Base-by-base conservation (phyloP, 2,113 vertebrate species). In the Leptobrachium ailaonicum region DNA sequence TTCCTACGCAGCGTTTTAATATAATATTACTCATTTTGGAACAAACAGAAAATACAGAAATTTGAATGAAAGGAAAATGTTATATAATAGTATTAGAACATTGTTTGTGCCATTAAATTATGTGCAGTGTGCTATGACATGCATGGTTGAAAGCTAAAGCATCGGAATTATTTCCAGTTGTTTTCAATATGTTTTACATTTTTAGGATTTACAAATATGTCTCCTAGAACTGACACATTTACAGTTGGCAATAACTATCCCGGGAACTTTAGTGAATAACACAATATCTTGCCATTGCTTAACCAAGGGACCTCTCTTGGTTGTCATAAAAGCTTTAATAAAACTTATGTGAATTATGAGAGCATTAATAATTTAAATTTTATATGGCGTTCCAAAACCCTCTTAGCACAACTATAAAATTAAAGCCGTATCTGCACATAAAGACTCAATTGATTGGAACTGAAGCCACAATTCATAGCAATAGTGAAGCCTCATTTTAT, bases 1-100 rank as follows among this genome's bases (percentile, higher is more conserved):
- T n/a, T 66, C 54, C 54, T 60, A 66, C 12, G 41, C 32, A 77
- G 41, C 69, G 50, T 68, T 66, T 60, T 70, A 66, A 60, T 77
- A 70, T 77, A 70, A 43, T 68, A 68, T 76, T 76, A 54, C 32
- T 76, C 63, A 76, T 76, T 8, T 76, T 68, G 53, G 75, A 64
- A 53, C 66, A 45, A n/a, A 40, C n/a, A 60, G 47, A 14, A 77
- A 47, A 50, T 53, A 60, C 50, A 69, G 68, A 77, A 54, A 77
- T 56, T 20, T 69, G 75, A 64, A 70, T 70, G n/a, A 12, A 41
- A 74, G 12, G 47, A 40, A 77, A 77, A 77, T 77, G 41, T 54
- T 58, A 43, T 50, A 54, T 40, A 70, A 70, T 70, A 70, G 68
- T 20, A 70, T 44, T 41, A 20, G 41, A 50, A 10, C 42, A 68